These are phyloP conservation scores for Heterohyrax brucei DNA, from an alignment of 2,797 vertebrate species.

Conservation along the genomic window DNA sequence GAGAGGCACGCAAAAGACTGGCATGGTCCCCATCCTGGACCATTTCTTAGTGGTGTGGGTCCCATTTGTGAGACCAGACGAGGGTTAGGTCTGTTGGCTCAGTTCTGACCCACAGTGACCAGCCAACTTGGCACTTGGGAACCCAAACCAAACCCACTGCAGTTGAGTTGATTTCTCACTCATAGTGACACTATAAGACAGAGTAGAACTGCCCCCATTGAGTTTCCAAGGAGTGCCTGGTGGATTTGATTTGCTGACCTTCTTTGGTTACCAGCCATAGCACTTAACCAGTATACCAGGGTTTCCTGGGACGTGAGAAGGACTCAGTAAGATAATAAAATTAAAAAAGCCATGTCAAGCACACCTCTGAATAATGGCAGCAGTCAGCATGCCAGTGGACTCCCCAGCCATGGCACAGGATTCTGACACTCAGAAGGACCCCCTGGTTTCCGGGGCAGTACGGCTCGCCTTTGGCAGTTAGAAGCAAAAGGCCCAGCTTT, in stretches of 20 bases:
- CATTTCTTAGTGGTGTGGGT: neutral
- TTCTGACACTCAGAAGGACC: neutral
- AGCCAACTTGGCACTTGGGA: neutral
- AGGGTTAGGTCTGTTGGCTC: neutral
- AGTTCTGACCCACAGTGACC: neutral
- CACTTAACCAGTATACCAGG: too few relatives aligned
- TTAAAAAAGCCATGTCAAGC: too few relatives aligned
- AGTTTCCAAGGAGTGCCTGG: too few relatives aligned
- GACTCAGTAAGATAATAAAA: neutral
- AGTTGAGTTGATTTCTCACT: too few relatives aligned
- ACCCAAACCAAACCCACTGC: neutral
- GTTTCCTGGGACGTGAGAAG: neutral
- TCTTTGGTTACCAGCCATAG: too few relatives aligned
- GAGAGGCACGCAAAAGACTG: neutral
- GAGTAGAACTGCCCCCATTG: too few relatives aligned
- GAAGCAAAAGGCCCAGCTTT: neutral
- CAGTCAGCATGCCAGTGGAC: neutral
- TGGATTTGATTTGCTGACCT: too few relatives aligned
- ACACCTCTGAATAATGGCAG: neutral
- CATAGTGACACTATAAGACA: too few relatives aligned
- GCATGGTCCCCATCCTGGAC: neutral
- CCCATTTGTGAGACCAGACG: neutral
- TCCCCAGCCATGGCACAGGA: neutral
- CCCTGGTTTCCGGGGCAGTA: neutral
- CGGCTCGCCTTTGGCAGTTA: neutral